Evolutionary conservation across 2,888 invertebrate genomes (phyloP).

Genomic region (Margaritifera margaritifera): DNA sequence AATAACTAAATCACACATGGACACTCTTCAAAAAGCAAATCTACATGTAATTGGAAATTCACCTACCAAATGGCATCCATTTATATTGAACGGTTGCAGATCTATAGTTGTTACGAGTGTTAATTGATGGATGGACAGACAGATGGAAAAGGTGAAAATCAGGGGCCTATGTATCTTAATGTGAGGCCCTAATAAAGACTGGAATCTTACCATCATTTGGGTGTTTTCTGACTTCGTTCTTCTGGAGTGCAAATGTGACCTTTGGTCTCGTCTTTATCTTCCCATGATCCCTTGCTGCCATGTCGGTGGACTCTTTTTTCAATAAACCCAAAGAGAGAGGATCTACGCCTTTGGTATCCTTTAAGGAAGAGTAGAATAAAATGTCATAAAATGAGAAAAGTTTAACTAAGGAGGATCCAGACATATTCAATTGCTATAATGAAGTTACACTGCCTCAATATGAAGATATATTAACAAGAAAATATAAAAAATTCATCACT

Average conservation of each 20-base stretch:
- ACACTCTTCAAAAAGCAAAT: no score
- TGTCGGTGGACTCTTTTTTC: conserved; percentile 55
- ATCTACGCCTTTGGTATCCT: conserved; percentile 48
- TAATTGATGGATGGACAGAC: not conserved
- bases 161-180: not conserved
- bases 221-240: conserved; percentile 48
- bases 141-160: not conserved
- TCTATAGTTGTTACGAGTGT: no score
- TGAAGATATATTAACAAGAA: not conserved
- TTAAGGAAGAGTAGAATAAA: conserved; percentile 12
- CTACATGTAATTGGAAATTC: no score
- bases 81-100: no score
- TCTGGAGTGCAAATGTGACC: conserved; percentile 60
- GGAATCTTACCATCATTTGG: conserved; percentile 43
- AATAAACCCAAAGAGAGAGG: conserved; percentile 62
- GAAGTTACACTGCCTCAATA: not conserved
- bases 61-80: no score
- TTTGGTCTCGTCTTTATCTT: conserved; percentile 50
- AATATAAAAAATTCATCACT: not conserved
- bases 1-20: no score
- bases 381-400: not conserved
- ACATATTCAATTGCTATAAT: not conserved
- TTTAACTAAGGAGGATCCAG: not conserved
- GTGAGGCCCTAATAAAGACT: not conserved
- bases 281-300: conserved; percentile 42